A percentile compares a stretch with the other conserved stretches of the same genome.
phyloP scores from a whole-genome alignment of 2,888 invertebrate genomes.

The Orthosia cruda region DNA sequence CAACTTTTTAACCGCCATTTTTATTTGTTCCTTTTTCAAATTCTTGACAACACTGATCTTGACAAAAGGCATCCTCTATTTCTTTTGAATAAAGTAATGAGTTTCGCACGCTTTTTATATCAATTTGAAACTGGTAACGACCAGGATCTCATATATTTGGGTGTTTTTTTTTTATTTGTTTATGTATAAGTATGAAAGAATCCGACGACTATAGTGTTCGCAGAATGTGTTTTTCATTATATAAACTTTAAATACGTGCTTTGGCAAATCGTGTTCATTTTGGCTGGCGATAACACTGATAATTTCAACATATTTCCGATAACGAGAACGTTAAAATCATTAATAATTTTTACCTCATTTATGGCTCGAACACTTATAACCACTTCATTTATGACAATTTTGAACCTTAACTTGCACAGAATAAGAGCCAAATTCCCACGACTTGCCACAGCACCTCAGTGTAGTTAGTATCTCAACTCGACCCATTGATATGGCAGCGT shows the following conservation, averaged over 20 bases:
- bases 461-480: constrained; percentile 60
- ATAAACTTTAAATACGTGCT: constrained; percentile 51
- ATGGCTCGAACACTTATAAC: neutral
- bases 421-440: constrained; percentile 43
- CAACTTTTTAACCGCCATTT: constrained; percentile 1
- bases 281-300: constrained; percentile 10
- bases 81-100: constrained; percentile 26
- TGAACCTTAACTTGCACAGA: fast-evolving
- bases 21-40: constrained; percentile 12
- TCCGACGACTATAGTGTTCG: constrained; percentile 54
- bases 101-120: constrained; percentile 56
- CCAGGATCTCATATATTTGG: constrained; percentile 68
- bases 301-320: constrained; percentile 13
- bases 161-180: constrained; percentile 55
- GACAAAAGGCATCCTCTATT: constrained; percentile 28
- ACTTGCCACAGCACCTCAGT: constrained; percentile 65
- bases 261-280: constrained; percentile 68
- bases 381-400: neutral
- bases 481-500: constrained; percentile 75
- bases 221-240: constrained; percentile 61
- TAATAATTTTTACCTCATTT: neutral
- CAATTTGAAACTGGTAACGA: constrained; percentile 60
- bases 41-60: constrained; percentile 64
- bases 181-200: constrained; percentile 58
- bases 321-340: neutral